Conservation (phyloP, 2,888 invertebrate genomes). For the Pachliopta kotzebuea region DNA sequence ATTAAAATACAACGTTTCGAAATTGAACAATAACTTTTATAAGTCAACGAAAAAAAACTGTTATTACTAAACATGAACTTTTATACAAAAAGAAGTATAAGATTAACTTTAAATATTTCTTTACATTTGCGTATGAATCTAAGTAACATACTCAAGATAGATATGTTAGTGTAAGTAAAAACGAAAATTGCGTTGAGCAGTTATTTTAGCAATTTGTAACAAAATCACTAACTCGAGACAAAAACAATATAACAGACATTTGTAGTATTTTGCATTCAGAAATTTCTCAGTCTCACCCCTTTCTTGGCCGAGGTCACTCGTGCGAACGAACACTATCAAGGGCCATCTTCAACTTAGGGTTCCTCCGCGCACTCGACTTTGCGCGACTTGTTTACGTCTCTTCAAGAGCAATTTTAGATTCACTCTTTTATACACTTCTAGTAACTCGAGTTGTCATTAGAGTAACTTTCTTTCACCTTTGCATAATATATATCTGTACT, state of each 20-base stretch:
- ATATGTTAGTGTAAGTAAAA: not conserved
- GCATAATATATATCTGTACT: constrained; percentile 19
- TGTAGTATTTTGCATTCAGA: constrained; percentile 24
- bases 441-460: constrained; percentile 32
- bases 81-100: not conserved
- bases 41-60: not conserved
- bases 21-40: not conserved
- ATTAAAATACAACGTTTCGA: not conserved
- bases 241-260: constrained; percentile 15
- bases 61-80: not conserved
- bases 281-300: constrained; percentile 36
- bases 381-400: constrained; percentile 37
- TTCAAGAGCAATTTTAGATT: constrained; percentile 28
- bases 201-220: not conserved
- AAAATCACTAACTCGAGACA: constrained; percentile 8
- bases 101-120: not conserved
- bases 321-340: constrained; percentile 47
- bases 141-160: not conserved
- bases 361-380: constrained; percentile 43
- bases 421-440: constrained; percentile 29
- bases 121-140: not conserved
- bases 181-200: not conserved
- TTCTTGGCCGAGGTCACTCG: constrained; percentile 44
- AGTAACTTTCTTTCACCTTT: constrained; percentile 34
- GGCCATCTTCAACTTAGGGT: constrained; percentile 40